Base-by-base conservation (phyloP, 2,888 invertebrate species). In the Cancer borealis region DNA sequence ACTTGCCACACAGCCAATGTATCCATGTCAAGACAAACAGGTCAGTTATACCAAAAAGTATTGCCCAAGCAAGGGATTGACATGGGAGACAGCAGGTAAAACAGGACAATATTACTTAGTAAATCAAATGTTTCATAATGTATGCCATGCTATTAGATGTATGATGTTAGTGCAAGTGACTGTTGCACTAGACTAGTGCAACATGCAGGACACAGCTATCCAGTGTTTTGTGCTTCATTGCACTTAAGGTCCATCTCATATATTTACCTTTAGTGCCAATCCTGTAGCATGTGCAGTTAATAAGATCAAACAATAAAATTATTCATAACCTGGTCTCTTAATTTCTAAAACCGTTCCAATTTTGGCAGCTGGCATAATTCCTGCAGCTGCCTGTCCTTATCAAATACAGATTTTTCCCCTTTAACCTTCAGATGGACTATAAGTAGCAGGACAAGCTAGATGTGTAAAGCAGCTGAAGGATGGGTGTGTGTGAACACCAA, bases 401-500 rank as follows among this genome's bases (percentile, higher is more conserved):
- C 39, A 84, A 17, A 84, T 3, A 73, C 60, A 17, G 12, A 21
- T 73, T 73, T 73, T 73, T 73, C n/a, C 39, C 39, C 14, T 84
- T 84, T 30, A 12, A 39, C 39, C 84, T 39, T 39, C 84, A 88
- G 60, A 93, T 91, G 91, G 73, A 91, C 88, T 87, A 89, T 93
- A 73, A 89, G 84, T 73, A 89, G 66, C 73, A 93, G 30, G 45
- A 88, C 60, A 92, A 92, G 92, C 92, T 66, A 91, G 87, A 84
- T 26, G 90, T 91, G 87, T 87, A 26, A 93, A 93, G 73, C 91
- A 87, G 49, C 79, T 84, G 90, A 90, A 46, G 73, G 94, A 90
- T 89, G 87, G 92, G 88, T 94, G 94, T 91, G 94, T 92, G 92
- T 94, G 92, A 91, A 94, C 94, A 94, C 94, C 94, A 94, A 94